These are phyloP conservation scores for Noctua janthe DNA, from an alignment of 2,888 invertebrate species.

Conservation along the genomic window DNA sequence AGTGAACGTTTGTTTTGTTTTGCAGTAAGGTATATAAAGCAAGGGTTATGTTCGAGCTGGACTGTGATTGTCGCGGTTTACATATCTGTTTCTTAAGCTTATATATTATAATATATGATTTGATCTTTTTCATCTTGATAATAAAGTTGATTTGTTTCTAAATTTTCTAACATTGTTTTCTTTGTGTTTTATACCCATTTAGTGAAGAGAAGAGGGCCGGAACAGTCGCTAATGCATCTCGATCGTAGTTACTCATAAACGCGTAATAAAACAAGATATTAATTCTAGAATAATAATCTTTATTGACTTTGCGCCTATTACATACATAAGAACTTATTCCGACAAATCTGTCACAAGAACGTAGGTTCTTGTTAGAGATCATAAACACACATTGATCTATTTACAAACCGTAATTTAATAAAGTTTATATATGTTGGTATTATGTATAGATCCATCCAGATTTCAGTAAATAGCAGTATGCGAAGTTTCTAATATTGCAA, in stretches of 20 bases:
- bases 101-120: slow-evolving; percentile 83
- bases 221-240: not conserved
- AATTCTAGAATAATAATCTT: slow-evolving; percentile 10
- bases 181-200: slow-evolving; percentile 41
- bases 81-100: slow-evolving; percentile 88
- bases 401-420: not conserved
- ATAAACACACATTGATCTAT: slow-evolving; percentile 11
- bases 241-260: not conserved
- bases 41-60: slow-evolving; percentile 72
- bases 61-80: slow-evolving; percentile 71
- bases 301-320: slow-evolving; percentile 16
- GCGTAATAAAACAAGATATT: slow-evolving; percentile 18
- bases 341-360: not conserved
- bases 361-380: not conserved
- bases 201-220: not conserved
- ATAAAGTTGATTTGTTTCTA: slow-evolving; percentile 91
- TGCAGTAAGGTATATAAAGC: slow-evolving; percentile 67
- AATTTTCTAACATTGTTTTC: slow-evolving; percentile 84
- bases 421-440: not conserved
- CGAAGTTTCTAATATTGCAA: slow-evolving; percentile 26
- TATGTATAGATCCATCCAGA: not conserved
- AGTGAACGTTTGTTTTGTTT: slow-evolving; percentile 67
- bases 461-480: not conserved
- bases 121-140: slow-evolving; percentile 90
- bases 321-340: not conserved